Evolutionary conservation across 2,888 invertebrate species (phyloP), one percentile per base, ranked within the genome.

Genomic region (Volucella inanis): DNA sequence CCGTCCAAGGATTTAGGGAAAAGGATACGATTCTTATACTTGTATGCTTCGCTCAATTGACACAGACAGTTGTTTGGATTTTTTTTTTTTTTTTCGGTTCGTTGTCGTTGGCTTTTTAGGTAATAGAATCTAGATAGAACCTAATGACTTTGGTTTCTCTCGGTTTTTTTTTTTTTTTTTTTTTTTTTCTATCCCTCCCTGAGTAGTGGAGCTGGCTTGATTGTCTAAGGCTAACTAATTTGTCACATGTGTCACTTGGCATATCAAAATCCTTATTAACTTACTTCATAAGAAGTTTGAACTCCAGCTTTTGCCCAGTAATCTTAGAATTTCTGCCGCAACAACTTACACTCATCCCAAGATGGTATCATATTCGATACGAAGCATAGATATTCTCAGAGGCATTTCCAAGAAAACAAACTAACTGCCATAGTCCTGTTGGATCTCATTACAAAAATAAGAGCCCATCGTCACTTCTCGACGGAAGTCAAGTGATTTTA

Each of bases 31-130:
- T 59, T 18, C 41, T 43, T 47, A 57, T 18, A 49, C 70, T 39
- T 70, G 47, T 54, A 12, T 45, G 67, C 43, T 15, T 31, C 47
- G n/a, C 15, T 57, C 70, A 55, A 70, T 57, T 47, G 70, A 49
- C 57, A 57, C 57, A 57, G 57, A 57, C 47, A 47, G 55, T 47
- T 57, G 31, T 31, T 4, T 1, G 9, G 22, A 3, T 39, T 22
- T n/a, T 18, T 22, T 14, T 3, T 11, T 6, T 31, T 31, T 6
- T 31, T 6, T 2, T 22, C 2, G 18, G 18, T 22, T 31, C 31
- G 2, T 31, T 6, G 31, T 6, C 31, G 31, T 31, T 31, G 31
- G 31, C 6, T 31, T 2, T 6, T 10, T 15, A 45, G 49, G 18
- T 18, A 39, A 70, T 49, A 39, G 14, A 11, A 57, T 45, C 38